Conservation (phyloP, 1,140 invertebrate species). For the Drosophila punjabiensis region DNA sequence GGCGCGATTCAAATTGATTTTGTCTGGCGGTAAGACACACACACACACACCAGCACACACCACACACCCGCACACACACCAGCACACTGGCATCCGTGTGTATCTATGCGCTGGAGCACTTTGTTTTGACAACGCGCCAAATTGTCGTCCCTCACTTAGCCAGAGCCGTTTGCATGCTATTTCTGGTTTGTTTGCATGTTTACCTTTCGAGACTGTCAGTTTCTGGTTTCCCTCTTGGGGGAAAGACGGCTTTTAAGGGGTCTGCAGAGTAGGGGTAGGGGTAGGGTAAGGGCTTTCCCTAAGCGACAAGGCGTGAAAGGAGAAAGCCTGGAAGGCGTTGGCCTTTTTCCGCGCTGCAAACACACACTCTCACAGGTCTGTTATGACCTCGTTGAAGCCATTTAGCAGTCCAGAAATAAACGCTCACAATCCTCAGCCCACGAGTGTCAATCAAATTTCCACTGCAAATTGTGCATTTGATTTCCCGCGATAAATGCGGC, state of each 20-base stretch:
- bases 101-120: slow-evolving; percentile 53
- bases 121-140: slow-evolving; percentile 75
- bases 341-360: slow-evolving; percentile 14
- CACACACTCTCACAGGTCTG: slow-evolving; percentile 3
- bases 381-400: slow-evolving; percentile 20
- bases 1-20: slow-evolving; percentile 70
- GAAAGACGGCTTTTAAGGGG: slow-evolving; percentile 5
- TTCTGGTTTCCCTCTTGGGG: background rate
- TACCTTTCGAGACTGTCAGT: slow-evolving; percentile 28
- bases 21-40: slow-evolving; percentile 42
- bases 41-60: background rate
- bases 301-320: slow-evolving; percentile 20
- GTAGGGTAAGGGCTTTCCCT: slow-evolving; percentile 11
- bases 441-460: slow-evolving; percentile 63
- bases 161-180: slow-evolving; percentile 57
- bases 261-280: background rate
- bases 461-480: slow-evolving; percentile 62
- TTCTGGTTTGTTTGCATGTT: slow-evolving; percentile 63
- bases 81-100: slow-evolving; percentile 10
- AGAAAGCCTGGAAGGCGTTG: slow-evolving; percentile 18
- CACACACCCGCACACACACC: background rate
- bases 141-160: slow-evolving; percentile 56
- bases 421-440: slow-evolving; percentile 42
- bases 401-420: slow-evolving; percentile 39
- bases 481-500: slow-evolving; percentile 52